Percentiles rank a stretch among this genome's conserved stretches.
Conservation (phyloP, 2,797 vertebrate species). For the Pyrrhura leucotis region DNA sequence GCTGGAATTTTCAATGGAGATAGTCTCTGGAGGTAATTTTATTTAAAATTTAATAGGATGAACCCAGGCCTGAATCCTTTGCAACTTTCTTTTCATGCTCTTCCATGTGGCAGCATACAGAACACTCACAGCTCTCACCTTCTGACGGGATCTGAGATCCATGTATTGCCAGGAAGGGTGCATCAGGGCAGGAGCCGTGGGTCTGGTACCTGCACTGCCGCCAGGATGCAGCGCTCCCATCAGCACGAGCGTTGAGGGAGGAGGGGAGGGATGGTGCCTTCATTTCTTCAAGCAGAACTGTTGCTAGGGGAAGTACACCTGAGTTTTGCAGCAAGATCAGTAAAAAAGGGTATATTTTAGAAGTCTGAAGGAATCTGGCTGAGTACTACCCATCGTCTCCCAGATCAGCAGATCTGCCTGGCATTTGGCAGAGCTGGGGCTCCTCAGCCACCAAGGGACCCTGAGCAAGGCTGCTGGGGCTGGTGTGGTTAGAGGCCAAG, state of each 20-base stretch:
- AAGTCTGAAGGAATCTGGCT: background rate
- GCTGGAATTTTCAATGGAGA: background rate
- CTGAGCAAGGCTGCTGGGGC: background rate
- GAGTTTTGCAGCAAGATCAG: background rate
- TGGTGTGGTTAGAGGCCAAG: no score
- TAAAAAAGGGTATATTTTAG: fast-evolving
- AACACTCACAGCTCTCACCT: background rate
- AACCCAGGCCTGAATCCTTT: background rate
- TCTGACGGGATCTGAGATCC: background rate
- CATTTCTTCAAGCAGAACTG: background rate
- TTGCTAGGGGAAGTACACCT: fast-evolving
- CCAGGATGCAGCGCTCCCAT: fast-evolving
- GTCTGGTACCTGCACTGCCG: fast-evolving
- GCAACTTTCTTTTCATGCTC: background rate
- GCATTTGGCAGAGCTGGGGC: background rate
- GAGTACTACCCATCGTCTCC: background rate
- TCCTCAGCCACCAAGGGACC: fast-evolving
- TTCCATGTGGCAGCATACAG: background rate
- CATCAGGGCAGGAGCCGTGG: background rate
- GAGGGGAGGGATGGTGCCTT: background rate
- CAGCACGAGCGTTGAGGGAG: background rate
- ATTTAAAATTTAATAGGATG: background rate
- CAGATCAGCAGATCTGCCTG: background rate
- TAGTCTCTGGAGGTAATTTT: background rate
- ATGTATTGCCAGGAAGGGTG: background rate